phyloP scores from a whole-genome alignment of 1,140 invertebrate species.

The Drosophila truncata region DNA sequence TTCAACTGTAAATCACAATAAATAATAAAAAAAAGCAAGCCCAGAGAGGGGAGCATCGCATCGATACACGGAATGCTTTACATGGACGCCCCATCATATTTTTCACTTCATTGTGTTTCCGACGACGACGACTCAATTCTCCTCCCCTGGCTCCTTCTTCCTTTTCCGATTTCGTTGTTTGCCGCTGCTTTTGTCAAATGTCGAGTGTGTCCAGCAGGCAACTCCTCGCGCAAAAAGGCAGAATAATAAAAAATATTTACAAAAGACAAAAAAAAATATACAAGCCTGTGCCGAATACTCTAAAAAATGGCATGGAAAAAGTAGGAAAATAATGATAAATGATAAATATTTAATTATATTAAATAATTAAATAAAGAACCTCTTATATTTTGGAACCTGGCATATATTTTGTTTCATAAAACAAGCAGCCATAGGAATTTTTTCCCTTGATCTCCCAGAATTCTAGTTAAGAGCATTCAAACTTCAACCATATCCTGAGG shows the following conservation, averaged over 20 bases:
- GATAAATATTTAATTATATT: too few species aligned
- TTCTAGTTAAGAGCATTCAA: not conserved
- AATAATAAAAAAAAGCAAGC: constrained; percentile 72
- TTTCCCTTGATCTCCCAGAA: not conserved
- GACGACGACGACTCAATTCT: constrained; percentile 19
- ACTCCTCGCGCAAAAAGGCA: constrained; percentile 8
- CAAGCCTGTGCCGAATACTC: constrained; percentile 4
- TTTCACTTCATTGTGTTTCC: constrained; percentile 82
- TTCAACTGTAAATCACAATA: constrained; percentile 85
- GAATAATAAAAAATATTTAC: constrained; percentile 19
- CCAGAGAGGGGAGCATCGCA: constrained; percentile 3
- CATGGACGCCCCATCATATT: constrained; percentile 72
- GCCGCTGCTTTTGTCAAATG: constrained; percentile 70
- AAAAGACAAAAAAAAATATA: too few species aligned
- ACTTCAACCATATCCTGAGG: not conserved
- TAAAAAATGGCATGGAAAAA: not conserved
- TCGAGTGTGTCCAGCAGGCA: constrained; percentile 62
- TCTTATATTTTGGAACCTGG: too few species aligned
- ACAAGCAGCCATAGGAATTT: too few species aligned
- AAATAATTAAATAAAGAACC: too few species aligned
- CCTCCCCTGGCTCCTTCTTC: not conserved
- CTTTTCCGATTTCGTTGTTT: constrained; percentile 49
- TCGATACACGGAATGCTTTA: constrained; percentile 46
- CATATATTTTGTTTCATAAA: too few species aligned
- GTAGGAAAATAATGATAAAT: not conserved